Conservation (phyloP, 2,888 invertebrate species). For the Dicyrtoma fusca region DNA sequence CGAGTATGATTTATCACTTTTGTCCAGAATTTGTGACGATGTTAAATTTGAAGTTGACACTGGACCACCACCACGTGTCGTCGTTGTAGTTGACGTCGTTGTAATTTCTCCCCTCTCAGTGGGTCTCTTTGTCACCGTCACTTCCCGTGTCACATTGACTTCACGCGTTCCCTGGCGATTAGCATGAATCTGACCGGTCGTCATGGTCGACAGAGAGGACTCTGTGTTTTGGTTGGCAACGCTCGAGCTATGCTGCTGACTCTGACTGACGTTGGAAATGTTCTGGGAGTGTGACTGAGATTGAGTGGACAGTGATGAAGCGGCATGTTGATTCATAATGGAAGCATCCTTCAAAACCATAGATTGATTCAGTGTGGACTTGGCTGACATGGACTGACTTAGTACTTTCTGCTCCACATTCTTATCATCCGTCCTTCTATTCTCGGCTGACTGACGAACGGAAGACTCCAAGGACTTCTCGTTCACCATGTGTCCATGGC, state of each 20-base stretch:
- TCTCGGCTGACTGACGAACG: constrained; percentile 50
- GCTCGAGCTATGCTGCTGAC: background rate
- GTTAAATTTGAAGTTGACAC: background rate
- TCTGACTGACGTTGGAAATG: background rate
- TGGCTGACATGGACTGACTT: constrained; percentile 54
- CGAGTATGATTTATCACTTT: constrained; percentile 1
- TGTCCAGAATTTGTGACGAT: background rate
- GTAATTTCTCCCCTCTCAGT: constrained; percentile 37
- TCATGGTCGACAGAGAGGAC: background rate
- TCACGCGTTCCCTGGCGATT: constrained; percentile 59
- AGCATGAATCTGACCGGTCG: constrained; percentile 56
- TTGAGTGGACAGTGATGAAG: constrained; percentile 3
- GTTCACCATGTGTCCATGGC: constrained; percentile 53
- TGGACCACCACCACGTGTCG: constrained; percentile 7
- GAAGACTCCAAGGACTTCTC: constrained; percentile 53
- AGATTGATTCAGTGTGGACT: constrained; percentile 51
- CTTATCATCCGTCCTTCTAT: constrained; percentile 44
- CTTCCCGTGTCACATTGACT: constrained; percentile 54
- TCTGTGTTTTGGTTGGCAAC: constrained; percentile 23
- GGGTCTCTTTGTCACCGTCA: constrained; percentile 53
- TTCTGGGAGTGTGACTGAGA: background rate
- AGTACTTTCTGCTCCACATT: constrained; percentile 54
- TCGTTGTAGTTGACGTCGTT: constrained; percentile 45
- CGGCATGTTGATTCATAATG: constrained; percentile 18
- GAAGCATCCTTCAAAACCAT: constrained; percentile 50